A percentile compares a stretch with the other conserved stretches of the same genome.
phyloP scores from a whole-genome alignment of 2,888 invertebrate species.

The Lymantria dispar region DNA sequence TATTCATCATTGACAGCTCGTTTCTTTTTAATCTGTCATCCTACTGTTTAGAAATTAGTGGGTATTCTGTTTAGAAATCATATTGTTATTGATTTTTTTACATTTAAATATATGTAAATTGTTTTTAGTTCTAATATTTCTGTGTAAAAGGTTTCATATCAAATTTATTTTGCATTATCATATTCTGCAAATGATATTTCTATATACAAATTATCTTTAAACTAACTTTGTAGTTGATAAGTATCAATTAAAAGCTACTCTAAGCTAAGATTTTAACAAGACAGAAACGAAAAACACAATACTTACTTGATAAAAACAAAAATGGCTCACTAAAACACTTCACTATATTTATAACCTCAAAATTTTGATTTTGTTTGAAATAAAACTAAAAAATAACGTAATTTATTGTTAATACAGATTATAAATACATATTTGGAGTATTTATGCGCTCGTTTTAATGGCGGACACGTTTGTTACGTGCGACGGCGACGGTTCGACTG shows the following conservation, averaged over 20 bases:
- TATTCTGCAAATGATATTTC: no score
- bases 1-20: constrained; percentile 23
- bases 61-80: neutral
- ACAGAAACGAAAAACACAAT: constrained; percentile 14
- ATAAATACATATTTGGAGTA: constrained; percentile 20
- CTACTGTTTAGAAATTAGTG: neutral
- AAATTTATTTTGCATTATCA: no score
- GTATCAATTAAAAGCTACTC: neutral
- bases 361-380: constrained; percentile 46
- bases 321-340: constrained; percentile 9
- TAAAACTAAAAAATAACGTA: neutral
- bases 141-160: no score
- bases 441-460: constrained; percentile 10
- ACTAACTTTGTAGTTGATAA: no score
- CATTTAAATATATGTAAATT: no score
- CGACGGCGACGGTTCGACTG: constrained; percentile 42
- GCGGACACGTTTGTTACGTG: constrained; percentile 29
- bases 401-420: constrained; percentile 7
- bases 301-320: neutral
- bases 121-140: no score
- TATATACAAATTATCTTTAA: no score
- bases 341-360: constrained; percentile 33
- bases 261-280: neutral
- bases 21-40: constrained; percentile 1
- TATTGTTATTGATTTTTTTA: neutral